These are phyloP conservation scores for Centropus bengalensis DNA, from an alignment of 2,113 vertebrate species.

Conservation along the genomic window DNA sequence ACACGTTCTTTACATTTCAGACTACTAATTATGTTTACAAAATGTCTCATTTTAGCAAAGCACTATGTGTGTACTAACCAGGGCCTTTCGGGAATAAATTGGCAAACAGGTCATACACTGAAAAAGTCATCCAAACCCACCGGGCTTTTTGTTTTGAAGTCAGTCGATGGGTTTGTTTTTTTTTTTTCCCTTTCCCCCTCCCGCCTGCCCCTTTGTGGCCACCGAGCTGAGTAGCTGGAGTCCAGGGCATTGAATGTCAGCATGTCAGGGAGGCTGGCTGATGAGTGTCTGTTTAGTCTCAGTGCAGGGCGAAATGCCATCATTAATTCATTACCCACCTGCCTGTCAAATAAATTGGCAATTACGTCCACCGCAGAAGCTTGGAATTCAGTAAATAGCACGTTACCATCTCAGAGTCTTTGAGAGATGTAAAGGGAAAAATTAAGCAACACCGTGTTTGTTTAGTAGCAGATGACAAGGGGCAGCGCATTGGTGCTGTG, in stretches of 20 bases:
- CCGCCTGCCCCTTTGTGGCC: constrained; percentile 70
- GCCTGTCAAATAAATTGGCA: constrained; percentile 99
- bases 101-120: constrained; percentile 87
- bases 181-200: constrained; percentile 72
- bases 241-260: constrained; percentile 88
- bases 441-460: constrained; percentile 78
- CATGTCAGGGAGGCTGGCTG: constrained; percentile 84
- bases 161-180: not conserved
- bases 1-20: constrained; percentile 75
- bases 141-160: constrained; percentile 79
- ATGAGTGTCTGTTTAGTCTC: constrained; percentile 95
- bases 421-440: constrained; percentile 85
- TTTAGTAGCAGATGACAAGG: constrained; percentile 85
- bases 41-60: constrained; percentile 85
- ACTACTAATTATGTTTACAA: constrained; percentile 94
- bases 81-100: constrained; percentile 83
- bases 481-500: constrained; percentile 77
- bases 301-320: constrained; percentile 96
- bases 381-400: constrained; percentile 97
- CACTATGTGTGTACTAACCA: constrained; percentile 79
- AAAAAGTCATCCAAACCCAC: constrained; percentile 87
- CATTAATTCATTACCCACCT: constrained; percentile 99
- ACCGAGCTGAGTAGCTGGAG: constrained; percentile 78
- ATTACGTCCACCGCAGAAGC: constrained; percentile 88
- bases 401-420: constrained; percentile 85